Base-by-base conservation (phyloP, 2,113 vertebrate genomes). In the Crypturellus undulatus region DNA sequence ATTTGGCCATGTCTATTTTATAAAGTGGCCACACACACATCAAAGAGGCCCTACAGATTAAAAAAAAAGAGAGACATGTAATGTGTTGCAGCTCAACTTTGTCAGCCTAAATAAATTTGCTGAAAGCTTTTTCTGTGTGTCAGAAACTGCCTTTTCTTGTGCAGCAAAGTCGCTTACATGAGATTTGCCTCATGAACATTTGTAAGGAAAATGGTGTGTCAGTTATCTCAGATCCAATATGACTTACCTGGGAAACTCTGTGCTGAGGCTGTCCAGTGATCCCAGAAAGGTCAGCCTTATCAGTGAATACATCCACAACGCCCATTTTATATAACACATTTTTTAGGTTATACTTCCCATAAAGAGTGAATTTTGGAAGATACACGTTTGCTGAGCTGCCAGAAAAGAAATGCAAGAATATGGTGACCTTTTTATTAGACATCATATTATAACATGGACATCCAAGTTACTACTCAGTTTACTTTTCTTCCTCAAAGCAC, bases 341-440 rank as follows among this genome's bases (percentile, higher is more conserved):
- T 58, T 97, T 97, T 79, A 99, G 96, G 8, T 97, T 28, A 11
- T 98, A 98, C 17, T 96, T 98, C 15, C 98, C 97, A 92, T 98
- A 98, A 93, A 99, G 97, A 65, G 97, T 98, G 90, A 99, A 97
- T 95, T 98, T 99, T 0, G 99, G 99, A 84, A 99, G 26, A 79
- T 47, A 92, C 8, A 99, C 2, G 1, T 73, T 15, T 83, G 80
- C 94, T 45, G 9, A 78, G 8, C 99, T 99, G 72, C 62, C 84
- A 79, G 34, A 42, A 70, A 79, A 86, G 24, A 58, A 76, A 32
- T 26, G 11, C 4, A 65, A 93, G 70, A 77, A 82, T 32, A 54
- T 15, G 6, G 28, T 94, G 84, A 93, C 65, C 62, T 26, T 79
- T 77, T 76, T 52, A 43, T 42, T 38, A 25, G 15, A 19, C 76